Conservation (phyloP, 2,113 vertebrate species). For the Hypanus sabinus region DNA sequence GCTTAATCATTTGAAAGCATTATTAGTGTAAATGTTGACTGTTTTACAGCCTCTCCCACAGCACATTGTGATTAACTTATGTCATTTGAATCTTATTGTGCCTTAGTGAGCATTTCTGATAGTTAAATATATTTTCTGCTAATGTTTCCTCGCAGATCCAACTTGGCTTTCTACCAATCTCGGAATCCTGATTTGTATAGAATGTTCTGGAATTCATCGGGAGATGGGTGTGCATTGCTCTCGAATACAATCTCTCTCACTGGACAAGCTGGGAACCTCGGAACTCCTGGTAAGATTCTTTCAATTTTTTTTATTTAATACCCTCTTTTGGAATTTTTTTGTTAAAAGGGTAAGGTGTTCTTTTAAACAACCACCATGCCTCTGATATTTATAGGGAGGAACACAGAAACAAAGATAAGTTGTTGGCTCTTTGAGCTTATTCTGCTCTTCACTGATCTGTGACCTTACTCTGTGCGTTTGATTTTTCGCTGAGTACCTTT, state of each 20-base stretch:
- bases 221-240: constrained; percentile 59
- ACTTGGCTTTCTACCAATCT: constrained; percentile 61
- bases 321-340: background rate
- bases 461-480: too few species aligned
- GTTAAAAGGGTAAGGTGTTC: background rate
- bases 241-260: constrained; percentile 53
- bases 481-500: too few species aligned
- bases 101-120: background rate
- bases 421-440: too few species aligned
- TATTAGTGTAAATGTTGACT: background rate
- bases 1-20: background rate
- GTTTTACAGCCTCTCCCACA: background rate
- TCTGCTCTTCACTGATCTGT: background rate
- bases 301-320: background rate
- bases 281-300: constrained; percentile 55
- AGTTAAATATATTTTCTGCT: background rate
- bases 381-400: background rate
- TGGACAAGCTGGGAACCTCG: constrained; percentile 58
- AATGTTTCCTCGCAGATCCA: constrained; percentile 48
- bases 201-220: constrained; percentile 64
- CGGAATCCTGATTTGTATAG: constrained; percentile 60
- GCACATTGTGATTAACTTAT: background rate
- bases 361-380: background rate
- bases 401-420: too few species aligned
- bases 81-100: background rate